phyloP scores from a whole-genome alignment of 1,140 invertebrate genomes.

The Drosophila oshimai region DNA sequence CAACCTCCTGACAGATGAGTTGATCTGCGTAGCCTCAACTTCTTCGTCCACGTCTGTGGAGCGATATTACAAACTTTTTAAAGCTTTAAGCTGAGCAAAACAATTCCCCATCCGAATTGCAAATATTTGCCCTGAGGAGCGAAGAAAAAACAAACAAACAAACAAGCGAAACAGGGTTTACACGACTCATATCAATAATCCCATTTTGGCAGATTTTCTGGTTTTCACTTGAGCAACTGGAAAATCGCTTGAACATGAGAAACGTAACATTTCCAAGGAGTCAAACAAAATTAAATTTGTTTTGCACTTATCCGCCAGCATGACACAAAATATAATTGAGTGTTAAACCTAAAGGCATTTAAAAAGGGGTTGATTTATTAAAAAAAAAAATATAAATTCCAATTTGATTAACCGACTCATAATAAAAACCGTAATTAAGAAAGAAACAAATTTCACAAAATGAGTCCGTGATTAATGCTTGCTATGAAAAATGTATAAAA shows the following conservation, averaged over 20 bases:
- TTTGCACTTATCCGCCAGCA: neutral
- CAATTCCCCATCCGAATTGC: slow-evolving; percentile 25
- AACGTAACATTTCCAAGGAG: slow-evolving; percentile 16
- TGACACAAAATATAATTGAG: slow-evolving; percentile 5
- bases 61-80: slow-evolving; percentile 69
- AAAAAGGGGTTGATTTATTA: neutral
- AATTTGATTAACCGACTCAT: neutral
- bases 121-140: slow-evolving; percentile 30
- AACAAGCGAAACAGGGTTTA: slow-evolving; percentile 33
- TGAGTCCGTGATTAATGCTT: too few relatives aligned
- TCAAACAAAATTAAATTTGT: slow-evolving; percentile 16
- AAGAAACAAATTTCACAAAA: too few relatives aligned
- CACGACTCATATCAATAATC: slow-evolving; percentile 73
- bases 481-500: too few relatives aligned
- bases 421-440: neutral
- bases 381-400: neutral
- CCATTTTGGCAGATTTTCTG: slow-evolving; percentile 52
- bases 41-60: slow-evolving; percentile 26
- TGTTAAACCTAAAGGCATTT: neutral
- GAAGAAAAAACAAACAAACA: slow-evolving; percentile 16
- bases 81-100: slow-evolving; percentile 59
- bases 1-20: slow-evolving; percentile 45
- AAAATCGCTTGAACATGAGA: neutral
- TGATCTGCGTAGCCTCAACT: slow-evolving; percentile 49
- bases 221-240: slow-evolving; percentile 22